A percentile compares a stretch with the other conserved stretches of the same genome.
Evolutionary conservation across 1,140 invertebrate genomes (phyloP).

Genomic region (Meloidogyne chitwoodi): DNA sequence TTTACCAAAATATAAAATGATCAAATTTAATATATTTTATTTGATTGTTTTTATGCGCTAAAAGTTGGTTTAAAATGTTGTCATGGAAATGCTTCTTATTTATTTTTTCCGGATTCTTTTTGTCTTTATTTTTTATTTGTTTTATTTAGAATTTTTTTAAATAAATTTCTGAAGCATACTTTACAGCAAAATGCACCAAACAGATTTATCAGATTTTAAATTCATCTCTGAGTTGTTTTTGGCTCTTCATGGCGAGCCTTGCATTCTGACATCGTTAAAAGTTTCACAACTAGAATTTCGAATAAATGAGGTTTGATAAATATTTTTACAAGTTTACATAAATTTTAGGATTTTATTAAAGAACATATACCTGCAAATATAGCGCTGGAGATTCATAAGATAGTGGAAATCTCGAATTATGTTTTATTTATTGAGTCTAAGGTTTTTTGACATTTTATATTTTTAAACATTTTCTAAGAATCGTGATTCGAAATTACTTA

Average conservation of each 20-base stretch:
- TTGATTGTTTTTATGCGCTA: background rate
- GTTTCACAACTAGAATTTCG: background rate
- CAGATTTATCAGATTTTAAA: background rate
- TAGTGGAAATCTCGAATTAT: background rate
- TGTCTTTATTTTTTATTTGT: too few species aligned
- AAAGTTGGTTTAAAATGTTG: background rate
- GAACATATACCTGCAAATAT: background rate
- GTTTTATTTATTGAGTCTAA: slow-evolving; percentile 2
- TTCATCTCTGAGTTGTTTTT: slow-evolving; percentile 12
- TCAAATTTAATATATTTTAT: too few species aligned
- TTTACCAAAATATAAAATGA: too few species aligned
- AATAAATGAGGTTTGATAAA: background rate
- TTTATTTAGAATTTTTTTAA: too few species aligned
- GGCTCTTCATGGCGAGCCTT: slow-evolving; percentile 3
- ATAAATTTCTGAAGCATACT: too few species aligned
- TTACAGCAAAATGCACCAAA: background rate
- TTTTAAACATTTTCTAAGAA: background rate
- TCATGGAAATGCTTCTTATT: background rate
- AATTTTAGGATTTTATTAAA: background rate
- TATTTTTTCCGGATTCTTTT: too few species aligned
- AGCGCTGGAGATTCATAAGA: background rate
- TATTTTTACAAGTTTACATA: background rate
- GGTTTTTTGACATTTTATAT: background rate
- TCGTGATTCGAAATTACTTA: background rate
- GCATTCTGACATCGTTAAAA: background rate